A percentile compares a stretch with the other conserved stretches of the same genome.
Evolutionary conservation across 2,888 invertebrate genomes (phyloP).

Genomic region (Drosophila neutralis): DNA sequence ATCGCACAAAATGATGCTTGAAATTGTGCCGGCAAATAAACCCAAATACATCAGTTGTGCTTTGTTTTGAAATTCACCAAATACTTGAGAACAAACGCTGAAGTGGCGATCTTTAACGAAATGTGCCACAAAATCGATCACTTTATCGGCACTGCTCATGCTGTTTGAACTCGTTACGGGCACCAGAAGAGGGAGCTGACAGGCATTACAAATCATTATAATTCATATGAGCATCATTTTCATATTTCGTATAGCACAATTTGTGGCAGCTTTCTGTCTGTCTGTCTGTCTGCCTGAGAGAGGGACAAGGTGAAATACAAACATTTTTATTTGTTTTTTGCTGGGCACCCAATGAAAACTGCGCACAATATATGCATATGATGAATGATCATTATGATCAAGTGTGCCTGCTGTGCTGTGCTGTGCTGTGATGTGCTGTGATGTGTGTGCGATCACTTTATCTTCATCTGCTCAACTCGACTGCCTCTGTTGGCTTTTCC

Average conservation of each 20-base stretch:
- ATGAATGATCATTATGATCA: slow-evolving; percentile 72
- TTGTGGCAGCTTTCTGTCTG: slow-evolving; percentile 50
- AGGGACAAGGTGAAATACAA: slow-evolving; percentile 45
- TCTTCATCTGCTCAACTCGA: slow-evolving; percentile 41
- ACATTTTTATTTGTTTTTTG: slow-evolving; percentile 74
- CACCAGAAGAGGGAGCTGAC: slow-evolving; percentile 44
- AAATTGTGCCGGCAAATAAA: neutral
- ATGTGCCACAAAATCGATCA: slow-evolving; percentile 45
- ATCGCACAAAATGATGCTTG: too few relatives aligned
- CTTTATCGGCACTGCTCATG: slow-evolving; percentile 18
- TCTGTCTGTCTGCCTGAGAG: slow-evolving; percentile 58
- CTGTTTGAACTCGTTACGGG: neutral
- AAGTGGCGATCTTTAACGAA: slow-evolving; percentile 17
- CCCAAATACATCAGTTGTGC: neutral
- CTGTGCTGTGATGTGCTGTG: slow-evolving; percentile 19
- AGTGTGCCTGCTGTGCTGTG: slow-evolving; percentile 44
- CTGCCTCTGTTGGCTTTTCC: slow-evolving; percentile 68
- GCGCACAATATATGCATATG: slow-evolving; percentile 55
- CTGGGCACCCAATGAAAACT: slow-evolving; percentile 57
- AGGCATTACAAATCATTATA: slow-evolving; percentile 63
- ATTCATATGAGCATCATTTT: slow-evolving; percentile 36
- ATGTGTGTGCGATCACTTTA: slow-evolving; percentile 47
- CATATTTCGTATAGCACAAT: slow-evolving; percentile 50
- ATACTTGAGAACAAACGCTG: slow-evolving; percentile 7
- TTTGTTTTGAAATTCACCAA: neutral